A percentile compares a stretch with the other conserved stretches of the same genome.
phyloP scores from a whole-genome alignment of 2,888 invertebrate species.

The Campoplex nolae region DNA sequence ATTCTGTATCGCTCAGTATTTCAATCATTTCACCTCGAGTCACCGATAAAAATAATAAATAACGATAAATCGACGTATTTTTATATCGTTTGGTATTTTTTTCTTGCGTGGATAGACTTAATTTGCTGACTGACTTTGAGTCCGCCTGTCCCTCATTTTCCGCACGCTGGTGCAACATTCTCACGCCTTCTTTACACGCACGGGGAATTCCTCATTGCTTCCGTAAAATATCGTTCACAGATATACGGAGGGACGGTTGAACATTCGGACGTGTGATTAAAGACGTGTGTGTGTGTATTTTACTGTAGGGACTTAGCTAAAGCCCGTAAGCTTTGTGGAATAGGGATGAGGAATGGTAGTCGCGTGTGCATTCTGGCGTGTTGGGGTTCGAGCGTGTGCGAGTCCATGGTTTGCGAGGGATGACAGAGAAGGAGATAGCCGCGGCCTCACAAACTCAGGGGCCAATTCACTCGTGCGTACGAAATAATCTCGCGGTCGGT shows the following conservation, averaged over 20 bases:
- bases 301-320: constrained; percentile 59
- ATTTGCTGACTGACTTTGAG: constrained; percentile 20
- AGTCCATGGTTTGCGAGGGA: constrained; percentile 16
- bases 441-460: constrained; percentile 37
- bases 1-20: neutral
- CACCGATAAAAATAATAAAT: neutral
- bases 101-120: constrained; percentile 24
- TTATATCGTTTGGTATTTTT: constrained; percentile 1
- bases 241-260: neutral
- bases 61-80: neutral
- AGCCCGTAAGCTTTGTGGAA: constrained; percentile 27
- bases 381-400: constrained; percentile 45
- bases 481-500: constrained; percentile 76
- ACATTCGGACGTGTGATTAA: neutral
- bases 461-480: constrained; percentile 76
- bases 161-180: constrained; percentile 46
- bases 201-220: constrained; percentile 30
- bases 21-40: neutral
- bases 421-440: constrained; percentile 65
- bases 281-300: constrained; percentile 1
- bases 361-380: constrained; percentile 72
- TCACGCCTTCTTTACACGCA: constrained; percentile 59
- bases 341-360: constrained; percentile 54
- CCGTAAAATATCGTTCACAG: neutral
- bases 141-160: constrained; percentile 21